Evolutionary conservation across 2,113 vertebrate species (phyloP).

Genomic region (Anarhynchus alexandrinus): DNA sequence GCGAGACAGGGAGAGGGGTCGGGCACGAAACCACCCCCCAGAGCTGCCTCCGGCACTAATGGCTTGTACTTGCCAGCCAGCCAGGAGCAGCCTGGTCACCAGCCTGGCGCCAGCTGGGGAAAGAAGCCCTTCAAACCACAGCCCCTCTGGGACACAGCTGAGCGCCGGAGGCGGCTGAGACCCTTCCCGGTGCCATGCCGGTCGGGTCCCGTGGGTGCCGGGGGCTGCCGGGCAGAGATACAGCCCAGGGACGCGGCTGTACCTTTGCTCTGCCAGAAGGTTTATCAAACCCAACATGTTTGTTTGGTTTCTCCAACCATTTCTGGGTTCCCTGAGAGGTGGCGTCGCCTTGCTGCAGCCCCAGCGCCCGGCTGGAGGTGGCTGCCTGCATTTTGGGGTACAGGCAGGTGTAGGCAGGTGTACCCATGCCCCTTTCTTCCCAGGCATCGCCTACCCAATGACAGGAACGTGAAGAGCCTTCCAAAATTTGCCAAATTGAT

Average conservation of each 20-base stretch:
- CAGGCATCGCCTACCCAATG: neutral
- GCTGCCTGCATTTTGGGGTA: neutral
- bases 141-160: neutral
- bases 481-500: neutral
- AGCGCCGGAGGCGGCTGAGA: neutral
- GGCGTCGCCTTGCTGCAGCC: rapidly evolving
- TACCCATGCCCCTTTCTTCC: neutral
- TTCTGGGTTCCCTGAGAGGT: neutral
- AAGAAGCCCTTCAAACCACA: neutral
- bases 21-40: rapidly evolving
- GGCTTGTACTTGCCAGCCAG: neutral
- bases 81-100: neutral
- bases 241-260: rapidly evolving
- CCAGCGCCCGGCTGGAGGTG: rapidly evolving
- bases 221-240: neutral
- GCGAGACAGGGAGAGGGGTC: neutral
- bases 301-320: neutral
- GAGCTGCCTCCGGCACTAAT: neutral
- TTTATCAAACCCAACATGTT: neutral
- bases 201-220: rapidly evolving
- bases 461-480: neutral
- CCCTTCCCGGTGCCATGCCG: rapidly evolving
- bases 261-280: rapidly evolving
- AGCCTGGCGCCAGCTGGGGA: neutral
- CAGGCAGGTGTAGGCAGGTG: neutral